These are phyloP conservation scores for Anhinga rufa DNA, from an alignment of 2,113 vertebrate species.

Conservation along the genomic window DNA sequence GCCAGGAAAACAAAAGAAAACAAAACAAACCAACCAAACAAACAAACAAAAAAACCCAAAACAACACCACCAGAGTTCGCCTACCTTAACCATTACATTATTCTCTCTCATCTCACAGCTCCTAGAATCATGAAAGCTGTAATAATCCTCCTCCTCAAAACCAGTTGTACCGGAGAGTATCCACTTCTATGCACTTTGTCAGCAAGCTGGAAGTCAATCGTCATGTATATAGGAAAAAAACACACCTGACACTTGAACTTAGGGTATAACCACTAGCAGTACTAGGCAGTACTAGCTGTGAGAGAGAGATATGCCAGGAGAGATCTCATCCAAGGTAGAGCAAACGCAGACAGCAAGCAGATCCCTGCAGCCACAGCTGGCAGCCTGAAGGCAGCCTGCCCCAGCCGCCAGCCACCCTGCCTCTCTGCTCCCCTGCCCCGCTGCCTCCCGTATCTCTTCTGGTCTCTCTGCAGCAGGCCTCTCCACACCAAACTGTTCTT, in stretches of 20 bases:
- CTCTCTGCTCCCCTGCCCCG: too few relatives aligned
- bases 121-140: not conserved
- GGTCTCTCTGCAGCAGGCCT: not conserved
- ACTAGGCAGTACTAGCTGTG: not conserved
- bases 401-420: too few relatives aligned
- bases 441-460: not conserved
- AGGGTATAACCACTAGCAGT: not conserved
- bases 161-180: not conserved
- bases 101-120: not conserved
- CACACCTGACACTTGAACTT: not conserved
- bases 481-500: too few relatives aligned
- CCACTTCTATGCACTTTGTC: not conserved
- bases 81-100: not conserved
- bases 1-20: too few relatives aligned
- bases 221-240: not conserved
- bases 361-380: not conserved
- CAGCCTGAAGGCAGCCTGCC: not conserved
- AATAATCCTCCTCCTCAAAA: not conserved
- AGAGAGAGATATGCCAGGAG: not conserved
- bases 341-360: not conserved
- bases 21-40: too few relatives aligned
- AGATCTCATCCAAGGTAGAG: not conserved
- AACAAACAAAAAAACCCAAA: too few relatives aligned
- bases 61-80: rapidly evolving
- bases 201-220: not conserved